Percentiles rank a stretch among this genome's conserved stretches.
Conservation (phyloP, 2,797 vertebrate species). For the Chelon labrosus region DNA sequence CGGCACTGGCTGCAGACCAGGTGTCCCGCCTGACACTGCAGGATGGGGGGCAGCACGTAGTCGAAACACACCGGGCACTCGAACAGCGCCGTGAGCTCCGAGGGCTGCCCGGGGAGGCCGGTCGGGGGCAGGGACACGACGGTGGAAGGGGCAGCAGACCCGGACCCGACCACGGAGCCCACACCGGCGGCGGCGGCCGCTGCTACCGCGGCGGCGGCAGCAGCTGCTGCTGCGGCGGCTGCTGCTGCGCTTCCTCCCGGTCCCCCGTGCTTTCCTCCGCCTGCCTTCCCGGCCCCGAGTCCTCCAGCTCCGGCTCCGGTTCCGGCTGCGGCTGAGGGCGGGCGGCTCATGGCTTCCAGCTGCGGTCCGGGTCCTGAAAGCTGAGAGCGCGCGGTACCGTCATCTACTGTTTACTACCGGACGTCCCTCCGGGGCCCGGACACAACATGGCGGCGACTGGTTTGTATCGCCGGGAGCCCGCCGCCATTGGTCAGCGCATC, state of each 20-base stretch:
- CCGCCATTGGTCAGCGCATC: conserved; percentile 56
- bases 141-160: conserved; percentile 50
- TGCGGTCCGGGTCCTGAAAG: conserved; percentile 46
- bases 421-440: conserved; percentile 66
- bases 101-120: conserved; percentile 69
- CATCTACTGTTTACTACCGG: conserved; percentile 64
- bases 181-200: conserved; percentile 62
- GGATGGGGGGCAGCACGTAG: conserved; percentile 86
- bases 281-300: conserved; percentile 78
- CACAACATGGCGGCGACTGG: conserved; percentile 82
- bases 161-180: conserved; percentile 70
- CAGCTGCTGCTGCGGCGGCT: conserved; percentile 47
- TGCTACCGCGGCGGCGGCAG: conserved; percentile 40
- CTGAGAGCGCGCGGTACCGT: conserved; percentile 45
- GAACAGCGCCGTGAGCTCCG: conserved; percentile 84
- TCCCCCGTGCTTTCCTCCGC: conserved; percentile 81
- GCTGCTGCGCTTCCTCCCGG: conserved; percentile 55
- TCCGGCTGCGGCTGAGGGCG: too few relatives aligned
- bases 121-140: conserved; percentile 64
- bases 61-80: conserved; percentile 87
- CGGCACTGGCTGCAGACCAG: conserved; percentile 85
- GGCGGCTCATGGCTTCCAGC: conserved; percentile 55
- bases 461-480: conserved; percentile 66
- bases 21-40: conserved; percentile 86
- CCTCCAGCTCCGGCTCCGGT: conserved; percentile 31